Evolutionary conservation across 2,888 invertebrate genomes (phyloP), one percentile per base, ranked within the genome.

Genomic region (Dynastes grantii): DNA sequence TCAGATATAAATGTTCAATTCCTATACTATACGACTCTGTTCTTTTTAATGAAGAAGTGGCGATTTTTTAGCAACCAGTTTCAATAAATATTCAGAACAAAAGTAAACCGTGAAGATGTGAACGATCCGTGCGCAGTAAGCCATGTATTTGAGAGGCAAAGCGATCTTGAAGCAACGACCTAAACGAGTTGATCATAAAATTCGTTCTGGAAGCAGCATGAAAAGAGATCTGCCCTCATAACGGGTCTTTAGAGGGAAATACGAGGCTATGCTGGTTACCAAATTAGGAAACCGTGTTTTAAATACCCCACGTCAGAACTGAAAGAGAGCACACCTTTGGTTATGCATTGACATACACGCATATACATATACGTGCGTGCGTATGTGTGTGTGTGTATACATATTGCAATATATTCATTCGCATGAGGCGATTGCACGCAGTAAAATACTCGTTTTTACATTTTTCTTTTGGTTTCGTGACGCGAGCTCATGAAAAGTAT

Each of bases 271-370:
- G 53, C 70, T 53, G 29, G 70, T 71, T 71, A 55, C 70, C 70
- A 71, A 71, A 53, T 71, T 71, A 71, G 70, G 55, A 71, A 53
- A 71, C 53, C 70, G 70, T 55, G 53, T 71, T 70, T 71, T 71
- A 71, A 71, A 71, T 71, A 71, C 70, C 70, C 55, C 55, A 71
- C 70, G 70, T 55, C 70, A 71, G 32, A 71, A 6, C 0, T 55
- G 37, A 53, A 53, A 53, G 53, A 71, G 53, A 53, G 55, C 53
- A 71, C 55, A 55, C 55, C 70, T 71, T 71, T 53, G 55, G 70
- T 55, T 71, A 53, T 55, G 70, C 53, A 71, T 71, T 53, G 55
- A 55, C 55, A 71, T 29, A 53, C 37, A 68, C 49, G 11, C 51
- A 68, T 5, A 53, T 27, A 68, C 68, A 29, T 22, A 49, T 49